These are phyloP conservation scores for Athene cunicularia DNA, from an alignment of 2,113 vertebrate genomes.

Conservation along the genomic window DNA sequence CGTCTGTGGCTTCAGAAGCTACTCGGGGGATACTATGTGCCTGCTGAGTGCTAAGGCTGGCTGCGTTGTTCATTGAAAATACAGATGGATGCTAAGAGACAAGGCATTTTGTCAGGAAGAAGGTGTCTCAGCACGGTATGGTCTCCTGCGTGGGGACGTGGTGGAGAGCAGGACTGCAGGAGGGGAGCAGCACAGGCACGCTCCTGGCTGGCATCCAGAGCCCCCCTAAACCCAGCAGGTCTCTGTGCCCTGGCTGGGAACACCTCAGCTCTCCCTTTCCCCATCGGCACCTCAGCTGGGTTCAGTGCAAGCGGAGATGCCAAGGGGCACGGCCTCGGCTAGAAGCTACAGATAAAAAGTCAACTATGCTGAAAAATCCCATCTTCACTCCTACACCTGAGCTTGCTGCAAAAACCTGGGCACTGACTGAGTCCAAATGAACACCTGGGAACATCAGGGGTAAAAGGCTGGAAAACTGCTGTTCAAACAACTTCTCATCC, in stretches of 20 bases:
- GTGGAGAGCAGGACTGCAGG: not conserved
- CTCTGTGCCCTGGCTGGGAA: not conserved
- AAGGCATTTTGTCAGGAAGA: not conserved
- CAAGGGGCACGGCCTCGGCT: fast-evolving
- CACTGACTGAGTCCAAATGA: fast-evolving
- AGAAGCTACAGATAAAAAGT: not conserved
- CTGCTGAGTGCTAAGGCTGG: fast-evolving
- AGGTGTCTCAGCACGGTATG: fast-evolving
- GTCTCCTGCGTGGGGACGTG: not conserved
- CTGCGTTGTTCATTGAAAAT: not conserved
- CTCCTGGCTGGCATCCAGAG: not conserved
- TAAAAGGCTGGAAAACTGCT: not conserved
- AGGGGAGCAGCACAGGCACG: not conserved
- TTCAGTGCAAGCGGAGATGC: not conserved
- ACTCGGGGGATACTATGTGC: fast-evolving
- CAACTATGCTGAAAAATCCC: fast-evolving
- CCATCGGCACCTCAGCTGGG: not conserved
- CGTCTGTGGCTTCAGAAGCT: not conserved
- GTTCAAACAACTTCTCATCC: fast-evolving
- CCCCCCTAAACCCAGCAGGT: not conserved
- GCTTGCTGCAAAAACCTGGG: not conserved
- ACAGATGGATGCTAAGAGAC: not conserved
- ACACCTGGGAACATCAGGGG: fast-evolving
- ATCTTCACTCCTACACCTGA: fast-evolving
- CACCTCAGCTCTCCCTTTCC: not conserved